A percentile compares a stretch with the other conserved stretches of the same genome.
Evolutionary conservation across 2,888 invertebrate species (phyloP).

Genomic region (Oligia strigilis): DNA sequence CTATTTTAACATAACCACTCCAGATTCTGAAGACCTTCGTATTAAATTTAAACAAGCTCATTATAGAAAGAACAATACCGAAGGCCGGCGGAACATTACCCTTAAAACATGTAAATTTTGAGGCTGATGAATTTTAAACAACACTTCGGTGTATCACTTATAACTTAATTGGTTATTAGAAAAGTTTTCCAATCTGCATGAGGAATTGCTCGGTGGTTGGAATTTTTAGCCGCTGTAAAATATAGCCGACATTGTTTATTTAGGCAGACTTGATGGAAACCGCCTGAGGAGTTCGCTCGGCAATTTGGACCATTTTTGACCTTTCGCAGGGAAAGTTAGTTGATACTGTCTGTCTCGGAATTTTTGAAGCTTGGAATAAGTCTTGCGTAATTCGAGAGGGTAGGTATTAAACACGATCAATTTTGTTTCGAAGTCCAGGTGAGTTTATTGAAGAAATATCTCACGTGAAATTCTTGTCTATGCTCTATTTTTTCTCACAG

Average conservation of each 20-base stretch:
- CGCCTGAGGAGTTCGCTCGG: slow-evolving; percentile 54
- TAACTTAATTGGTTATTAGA: slow-evolving; percentile 84
- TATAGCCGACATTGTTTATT: slow-evolving; percentile 66
- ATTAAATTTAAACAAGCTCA: slow-evolving; percentile 41
- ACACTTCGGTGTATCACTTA: slow-evolving; percentile 72
- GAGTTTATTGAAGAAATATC: slow-evolving; percentile 11
- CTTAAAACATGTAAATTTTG: slow-evolving; percentile 72
- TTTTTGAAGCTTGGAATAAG: slow-evolving; percentile 36
- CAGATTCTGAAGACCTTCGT: slow-evolving; percentile 34
- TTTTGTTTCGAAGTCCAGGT: slow-evolving; percentile 27
- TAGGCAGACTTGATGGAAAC: slow-evolving; percentile 63
- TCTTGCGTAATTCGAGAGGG: slow-evolving; percentile 20
- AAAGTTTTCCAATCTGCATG: slow-evolving; percentile 85
- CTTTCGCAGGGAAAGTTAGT: slow-evolving; percentile 49
- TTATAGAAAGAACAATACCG: slow-evolving; percentile 45
- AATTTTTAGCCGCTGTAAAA: slow-evolving; percentile 62
- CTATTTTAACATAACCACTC: slow-evolving; percentile 45
- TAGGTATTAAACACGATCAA: slow-evolving; percentile 10
- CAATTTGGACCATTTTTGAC: slow-evolving; percentile 55
- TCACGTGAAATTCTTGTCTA: slow-evolving; percentile 23
- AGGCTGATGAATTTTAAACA: slow-evolving; percentile 76
- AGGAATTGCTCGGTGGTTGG: slow-evolving; percentile 70
- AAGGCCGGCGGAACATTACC: slow-evolving; percentile 38
- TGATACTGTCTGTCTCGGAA: slow-evolving; percentile 35
- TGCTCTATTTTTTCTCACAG: slow-evolving; percentile 44